A percentile compares a stretch with the other conserved stretches of the same genome.
phyloP scores from a whole-genome alignment of 2,797 vertebrate genomes.

The Phyllotis vaccarum region DNA sequence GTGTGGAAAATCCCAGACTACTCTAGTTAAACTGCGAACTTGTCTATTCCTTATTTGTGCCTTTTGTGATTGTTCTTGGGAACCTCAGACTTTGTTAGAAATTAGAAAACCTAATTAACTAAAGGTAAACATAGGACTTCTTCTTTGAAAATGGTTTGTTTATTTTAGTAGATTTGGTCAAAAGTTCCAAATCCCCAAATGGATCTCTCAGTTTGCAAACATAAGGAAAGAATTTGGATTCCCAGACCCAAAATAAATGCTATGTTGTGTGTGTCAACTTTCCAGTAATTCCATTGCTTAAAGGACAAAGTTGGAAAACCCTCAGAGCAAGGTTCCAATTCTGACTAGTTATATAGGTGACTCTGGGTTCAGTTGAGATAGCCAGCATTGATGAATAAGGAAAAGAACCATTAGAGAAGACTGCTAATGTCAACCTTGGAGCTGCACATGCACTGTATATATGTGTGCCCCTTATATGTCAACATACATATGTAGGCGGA shows the following conservation, averaged over 20 bases:
- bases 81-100: neutral
- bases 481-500: too few relatives aligned
- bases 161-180: neutral
- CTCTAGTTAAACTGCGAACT: neutral
- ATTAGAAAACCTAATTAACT: neutral
- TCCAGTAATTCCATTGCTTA: neutral
- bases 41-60: neutral
- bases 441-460: neutral
- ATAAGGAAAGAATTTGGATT: neutral
- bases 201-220: neutral
- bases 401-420: neutral
- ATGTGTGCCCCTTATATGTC: neutral
- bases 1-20: neutral
- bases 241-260: neutral
- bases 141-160: neutral
- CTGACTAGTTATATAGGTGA: neutral
- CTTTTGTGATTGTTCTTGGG: neutral
- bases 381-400: neutral
- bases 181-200: neutral
- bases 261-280: neutral
- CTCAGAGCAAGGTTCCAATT: too few relatives aligned
- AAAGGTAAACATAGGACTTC: constrained; percentile 26
- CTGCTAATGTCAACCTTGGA: neutral
- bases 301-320: neutral
- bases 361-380: neutral